A percentile compares a stretch with the other conserved stretches of the same genome.
phyloP scores from a whole-genome alignment of 2,888 invertebrate genomes.

The Agrochola lychnidis region DNA sequence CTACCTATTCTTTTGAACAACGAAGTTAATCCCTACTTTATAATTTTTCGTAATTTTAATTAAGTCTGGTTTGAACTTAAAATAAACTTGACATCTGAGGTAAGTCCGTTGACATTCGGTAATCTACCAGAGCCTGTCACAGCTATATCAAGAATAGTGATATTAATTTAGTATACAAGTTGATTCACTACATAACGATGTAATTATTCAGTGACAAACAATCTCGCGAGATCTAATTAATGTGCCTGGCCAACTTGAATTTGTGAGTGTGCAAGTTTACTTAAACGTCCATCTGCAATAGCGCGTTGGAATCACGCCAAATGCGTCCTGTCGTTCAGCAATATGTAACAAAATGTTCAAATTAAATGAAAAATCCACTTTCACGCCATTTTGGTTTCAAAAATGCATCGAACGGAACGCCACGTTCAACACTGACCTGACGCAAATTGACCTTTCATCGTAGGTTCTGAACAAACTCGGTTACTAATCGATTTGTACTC shows the following conservation, averaged over 20 bases:
- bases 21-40: slow-evolving; percentile 24
- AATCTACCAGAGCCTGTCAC: slow-evolving; percentile 26
- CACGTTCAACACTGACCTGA: slow-evolving; percentile 45
- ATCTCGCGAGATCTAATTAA: slow-evolving; percentile 44
- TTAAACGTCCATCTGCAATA: slow-evolving; percentile 74
- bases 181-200: slow-evolving; percentile 32
- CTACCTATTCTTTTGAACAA: slow-evolving; percentile 4
- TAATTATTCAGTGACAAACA: slow-evolving; percentile 45
- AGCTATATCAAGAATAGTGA: slow-evolving; percentile 27
- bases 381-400: slow-evolving; percentile 2
- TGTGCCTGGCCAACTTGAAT: slow-evolving; percentile 20
- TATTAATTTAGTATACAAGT: slow-evolving; percentile 41
- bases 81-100: slow-evolving; percentile 17
- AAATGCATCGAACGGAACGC: slow-evolving; percentile 1
- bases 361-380: slow-evolving; percentile 16
- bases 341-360: slow-evolving; percentile 23
- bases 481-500: slow-evolving; percentile 31
- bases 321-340: slow-evolving; percentile 34
- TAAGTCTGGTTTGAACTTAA: slow-evolving; percentile 21
- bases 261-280: slow-evolving; percentile 48
- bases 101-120: slow-evolving; percentile 16
- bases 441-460: slow-evolving; percentile 27
- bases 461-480: slow-evolving; percentile 33
- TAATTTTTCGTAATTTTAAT: slow-evolving; percentile 15
- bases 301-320: slow-evolving; percentile 76